A percentile compares a stretch with the other conserved stretches of the same genome.
phyloP scores from a whole-genome alignment of 2,113 vertebrate species.

The Sorex araneus region DNA sequence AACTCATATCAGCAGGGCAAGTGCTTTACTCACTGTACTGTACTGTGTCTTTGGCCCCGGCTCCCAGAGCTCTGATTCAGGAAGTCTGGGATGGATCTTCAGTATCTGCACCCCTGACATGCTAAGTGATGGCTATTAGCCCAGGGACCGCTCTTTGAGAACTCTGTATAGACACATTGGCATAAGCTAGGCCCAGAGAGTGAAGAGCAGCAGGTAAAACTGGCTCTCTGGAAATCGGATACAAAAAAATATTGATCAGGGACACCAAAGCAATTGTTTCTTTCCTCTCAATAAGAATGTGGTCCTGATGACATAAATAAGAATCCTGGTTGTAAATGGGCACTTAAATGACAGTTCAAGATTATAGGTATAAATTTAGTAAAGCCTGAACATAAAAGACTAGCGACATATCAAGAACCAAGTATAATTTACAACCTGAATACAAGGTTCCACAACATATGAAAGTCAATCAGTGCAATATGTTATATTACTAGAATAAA shows the following conservation, averaged over 20 bases:
- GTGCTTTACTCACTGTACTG: too few species aligned
- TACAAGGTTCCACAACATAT: background rate
- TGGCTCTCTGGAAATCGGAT: background rate
- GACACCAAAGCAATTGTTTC: background rate
- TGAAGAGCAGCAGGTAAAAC: background rate
- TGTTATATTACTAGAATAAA: background rate
- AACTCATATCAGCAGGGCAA: too few species aligned
- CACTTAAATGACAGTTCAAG: background rate
- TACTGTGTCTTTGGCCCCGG: too few species aligned
- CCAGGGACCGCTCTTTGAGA: slow-evolving; percentile 19
- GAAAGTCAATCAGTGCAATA: background rate
- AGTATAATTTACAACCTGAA: slow-evolving; percentile 35
- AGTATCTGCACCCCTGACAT: background rate
- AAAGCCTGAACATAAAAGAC: slow-evolving; percentile 35
- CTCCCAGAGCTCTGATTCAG: background rate
- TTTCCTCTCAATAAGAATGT: background rate
- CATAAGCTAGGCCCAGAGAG: background rate
- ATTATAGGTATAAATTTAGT: slow-evolving; percentile 11
- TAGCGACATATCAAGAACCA: background rate
- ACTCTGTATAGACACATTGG: background rate
- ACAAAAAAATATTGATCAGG: background rate
- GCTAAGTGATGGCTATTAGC: background rate
- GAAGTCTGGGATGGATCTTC: background rate
- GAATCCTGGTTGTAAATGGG: background rate
- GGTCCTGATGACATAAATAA: background rate